phyloP scores from a whole-genome alignment of 1,140 invertebrate species.

The Sitobion miscanthi region DNA sequence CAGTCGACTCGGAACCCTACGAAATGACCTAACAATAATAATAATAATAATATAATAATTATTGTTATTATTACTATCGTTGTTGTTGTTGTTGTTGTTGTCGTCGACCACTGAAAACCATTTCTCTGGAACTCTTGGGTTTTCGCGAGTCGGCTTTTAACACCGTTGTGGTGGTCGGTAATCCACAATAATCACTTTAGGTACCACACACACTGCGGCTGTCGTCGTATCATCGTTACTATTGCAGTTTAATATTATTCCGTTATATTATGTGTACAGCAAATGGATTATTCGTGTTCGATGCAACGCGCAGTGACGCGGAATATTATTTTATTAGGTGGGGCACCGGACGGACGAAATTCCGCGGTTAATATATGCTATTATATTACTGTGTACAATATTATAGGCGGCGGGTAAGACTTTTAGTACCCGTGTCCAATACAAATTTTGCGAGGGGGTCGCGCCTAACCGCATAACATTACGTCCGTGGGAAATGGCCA shows the following conservation, averaged over 20 bases:
- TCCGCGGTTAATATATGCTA: neutral
- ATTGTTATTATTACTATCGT: too few species aligned
- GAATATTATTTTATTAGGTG: neutral
- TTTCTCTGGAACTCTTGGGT: neutral
- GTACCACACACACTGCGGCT: neutral
- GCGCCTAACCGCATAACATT: too few species aligned
- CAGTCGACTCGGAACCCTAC: too few species aligned
- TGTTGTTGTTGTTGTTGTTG: too few species aligned
- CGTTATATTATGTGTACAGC: neutral
- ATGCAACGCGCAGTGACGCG: neutral
- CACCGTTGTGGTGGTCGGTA: neutral
- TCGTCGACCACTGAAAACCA: neutral
- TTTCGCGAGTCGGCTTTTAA: neutral
- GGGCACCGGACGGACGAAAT: neutral
- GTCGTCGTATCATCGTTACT: neutral
- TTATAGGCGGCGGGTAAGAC: too few species aligned
- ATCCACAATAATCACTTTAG: neutral
- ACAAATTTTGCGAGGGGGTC: too few species aligned
- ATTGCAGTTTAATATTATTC: constrained; percentile 1
- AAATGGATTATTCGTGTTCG: constrained; percentile 25
- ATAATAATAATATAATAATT: too few species aligned
- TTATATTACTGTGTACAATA: too few species aligned
- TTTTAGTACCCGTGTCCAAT: too few species aligned
- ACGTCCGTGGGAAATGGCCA: too few species aligned
- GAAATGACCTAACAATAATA: too few species aligned